These are phyloP conservation scores for Scaptomyza parva DNA, from an alignment of 2,888 invertebrate genomes.

Conservation along the genomic window DNA sequence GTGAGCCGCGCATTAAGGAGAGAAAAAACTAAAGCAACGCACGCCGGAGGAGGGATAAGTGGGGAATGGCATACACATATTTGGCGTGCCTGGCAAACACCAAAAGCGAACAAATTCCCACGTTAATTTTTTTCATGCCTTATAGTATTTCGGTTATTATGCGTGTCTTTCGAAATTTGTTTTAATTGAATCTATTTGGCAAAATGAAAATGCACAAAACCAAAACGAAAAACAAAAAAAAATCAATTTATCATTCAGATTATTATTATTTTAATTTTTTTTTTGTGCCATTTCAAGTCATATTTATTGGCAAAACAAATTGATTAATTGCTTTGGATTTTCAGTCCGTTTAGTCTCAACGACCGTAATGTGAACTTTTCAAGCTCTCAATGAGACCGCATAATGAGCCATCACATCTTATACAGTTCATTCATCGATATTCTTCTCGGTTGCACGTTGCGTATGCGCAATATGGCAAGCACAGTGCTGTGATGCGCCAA, in stretches of 20 bases:
- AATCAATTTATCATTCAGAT: conserved; percentile 67
- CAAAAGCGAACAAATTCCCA: conserved; percentile 69
- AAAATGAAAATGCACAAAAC: conserved; percentile 64
- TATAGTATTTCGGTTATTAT: conserved; percentile 38
- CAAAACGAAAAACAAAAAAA: conserved; percentile 19
- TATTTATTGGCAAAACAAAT: conserved; percentile 78
- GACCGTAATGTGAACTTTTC: conserved; percentile 41
- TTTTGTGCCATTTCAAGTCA: conserved; percentile 66
- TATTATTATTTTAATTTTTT: conserved; percentile 4
- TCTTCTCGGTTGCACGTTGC: conserved; percentile 37
- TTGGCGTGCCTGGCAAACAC: conserved; percentile 60
- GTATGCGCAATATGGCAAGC: conserved; percentile 55
- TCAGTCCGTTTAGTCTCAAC: conserved; percentile 34
- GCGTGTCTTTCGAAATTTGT: conserved; percentile 61
- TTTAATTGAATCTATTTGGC: conserved; percentile 74
- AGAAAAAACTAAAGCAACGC: conserved; percentile 8
- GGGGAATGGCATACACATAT: conserved; percentile 39
- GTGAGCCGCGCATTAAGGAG: conserved; percentile 34
- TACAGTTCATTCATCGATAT: background rate
- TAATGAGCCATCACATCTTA: conserved; percentile 37
- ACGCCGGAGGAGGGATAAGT: background rate
- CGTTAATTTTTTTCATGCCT: conserved; percentile 57
- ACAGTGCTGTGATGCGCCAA: conserved; percentile 12
- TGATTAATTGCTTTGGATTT: conserved; percentile 66
- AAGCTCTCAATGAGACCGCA: conserved; percentile 10